Conservation (phyloP, 37 sponge, comb jelly and placozoan genomes). For the Dysidea cf. avara region DNA sequence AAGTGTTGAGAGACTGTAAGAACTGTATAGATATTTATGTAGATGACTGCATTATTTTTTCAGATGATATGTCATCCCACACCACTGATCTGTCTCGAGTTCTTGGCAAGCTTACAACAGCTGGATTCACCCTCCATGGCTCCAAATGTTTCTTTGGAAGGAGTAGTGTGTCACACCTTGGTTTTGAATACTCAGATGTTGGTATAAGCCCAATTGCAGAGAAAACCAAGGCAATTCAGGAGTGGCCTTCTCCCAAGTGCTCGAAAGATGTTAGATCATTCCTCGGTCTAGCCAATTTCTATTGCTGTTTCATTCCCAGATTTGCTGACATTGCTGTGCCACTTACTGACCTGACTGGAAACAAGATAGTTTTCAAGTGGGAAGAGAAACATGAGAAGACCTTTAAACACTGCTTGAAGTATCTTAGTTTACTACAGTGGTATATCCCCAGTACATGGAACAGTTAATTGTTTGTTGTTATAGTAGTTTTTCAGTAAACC, state of each 20-base stretch:
- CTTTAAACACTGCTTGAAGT: too few species aligned
- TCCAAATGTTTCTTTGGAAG: conserved; percentile 11
- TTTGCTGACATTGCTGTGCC: conserved; percentile 9
- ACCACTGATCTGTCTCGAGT: conserved; percentile 1
- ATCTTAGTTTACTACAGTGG: too few species aligned
- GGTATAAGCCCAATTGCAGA: too few species aligned
- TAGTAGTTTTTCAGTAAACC: too few species aligned
- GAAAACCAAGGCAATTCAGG: too few species aligned
- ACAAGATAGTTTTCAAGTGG: conserved; percentile 1
- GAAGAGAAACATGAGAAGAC: neutral
- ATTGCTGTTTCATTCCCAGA: neutral
- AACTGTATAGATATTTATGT: conserved; percentile 13
- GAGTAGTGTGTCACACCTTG: too few species aligned
- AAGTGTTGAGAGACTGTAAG: neutral
- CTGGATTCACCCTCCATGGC: conserved; percentile 7
- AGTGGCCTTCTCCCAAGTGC: neutral
- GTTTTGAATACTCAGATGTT: too few species aligned
- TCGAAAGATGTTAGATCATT: too few species aligned
- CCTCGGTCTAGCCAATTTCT: too few species aligned
- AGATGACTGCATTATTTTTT: conserved; percentile 9
- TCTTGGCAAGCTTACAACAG: neutral
- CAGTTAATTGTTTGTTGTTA: too few species aligned
- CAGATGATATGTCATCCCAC: conserved; percentile 1
- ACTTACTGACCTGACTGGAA: neutral
- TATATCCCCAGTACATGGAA: too few species aligned